Conservation (phyloP, 2,888 invertebrate genomes). For the Byasa hedistus region DNA sequence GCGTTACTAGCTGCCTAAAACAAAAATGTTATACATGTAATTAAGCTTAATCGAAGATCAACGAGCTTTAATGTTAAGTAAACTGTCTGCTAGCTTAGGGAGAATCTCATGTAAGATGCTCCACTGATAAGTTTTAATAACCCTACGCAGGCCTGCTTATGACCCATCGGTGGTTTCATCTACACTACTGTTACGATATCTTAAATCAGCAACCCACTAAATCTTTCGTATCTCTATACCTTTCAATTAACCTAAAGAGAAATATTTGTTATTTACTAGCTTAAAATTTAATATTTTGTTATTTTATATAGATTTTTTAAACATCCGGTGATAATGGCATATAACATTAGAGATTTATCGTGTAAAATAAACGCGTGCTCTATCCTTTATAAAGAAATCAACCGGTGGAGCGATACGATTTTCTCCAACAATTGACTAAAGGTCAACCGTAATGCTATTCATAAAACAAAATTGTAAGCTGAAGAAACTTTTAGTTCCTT, state of each 20-base stretch:
- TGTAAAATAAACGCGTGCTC: constrained; percentile 1
- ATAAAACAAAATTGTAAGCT: constrained; percentile 33
- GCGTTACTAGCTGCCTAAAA: background rate
- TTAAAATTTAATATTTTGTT: background rate
- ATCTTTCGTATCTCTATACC: background rate
- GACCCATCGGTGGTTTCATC: constrained; percentile 3
- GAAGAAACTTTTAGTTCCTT: constrained; percentile 60
- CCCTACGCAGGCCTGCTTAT: constrained; percentile 14
- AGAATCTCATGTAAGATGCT: constrained; percentile 9
- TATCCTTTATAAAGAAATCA: constrained; percentile 1
- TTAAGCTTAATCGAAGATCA: background rate
- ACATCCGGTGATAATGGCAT: background rate
- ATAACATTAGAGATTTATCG: background rate
- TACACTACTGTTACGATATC: background rate
- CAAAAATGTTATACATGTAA: background rate
- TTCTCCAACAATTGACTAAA: constrained; percentile 18
- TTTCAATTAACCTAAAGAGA: background rate
- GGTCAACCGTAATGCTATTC: constrained; percentile 20
- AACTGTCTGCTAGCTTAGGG: background rate
- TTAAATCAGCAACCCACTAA: background rate
- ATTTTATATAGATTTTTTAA: background rate
- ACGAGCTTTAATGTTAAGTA: background rate
- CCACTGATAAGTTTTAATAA: constrained; percentile 15
- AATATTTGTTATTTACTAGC: background rate
- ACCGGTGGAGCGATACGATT: background rate